Evolutionary conservation across 2,113 vertebrate species (phyloP), one percentile per base, ranked within the genome.

Genomic region (Solenodon paradoxus): DNA sequence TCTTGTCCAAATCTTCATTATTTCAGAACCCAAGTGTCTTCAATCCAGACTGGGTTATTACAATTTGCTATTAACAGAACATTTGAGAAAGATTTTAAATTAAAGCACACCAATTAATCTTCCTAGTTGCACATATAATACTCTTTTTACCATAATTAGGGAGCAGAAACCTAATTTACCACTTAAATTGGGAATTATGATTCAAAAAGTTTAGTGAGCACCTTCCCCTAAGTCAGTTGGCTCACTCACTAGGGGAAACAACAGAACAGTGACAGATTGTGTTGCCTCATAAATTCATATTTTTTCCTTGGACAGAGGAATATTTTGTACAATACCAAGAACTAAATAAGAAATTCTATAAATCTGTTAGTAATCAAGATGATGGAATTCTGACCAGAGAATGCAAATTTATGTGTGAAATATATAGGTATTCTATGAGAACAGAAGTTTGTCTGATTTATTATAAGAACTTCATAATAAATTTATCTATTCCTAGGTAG

Each of bases 1-100:
- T 84, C 84, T 59, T 63, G 49, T n/a, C n/a, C 64, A 64, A 55
- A 13, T 30, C 51, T 55, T 61, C 75, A 63, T 68, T 35, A 38
- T 3, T 71, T 61, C 53, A 19, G 59, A 92, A 47, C 26, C 38
- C 77, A 59, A 77, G 11, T 45, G n/a, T 51, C 38, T 71, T 86
- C 45, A 63, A 19, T 15, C 4, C 10, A n/a, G 7, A 11, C 71
- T 69, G 28, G 9, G 61, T 59, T 57, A 63, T 55, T 49, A 22
- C 13, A 78, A 75, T 63, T 88, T 47, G 5, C 40, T 26, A 59
- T 35, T 85, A 59, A 55, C 47, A 59, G 30, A 32, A 47, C 1
- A 12, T 66, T 78, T 92, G 74, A 87, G 15, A 94, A 90, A 90
- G 26, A 89, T 64, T 32, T 57, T 81, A 84, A 61, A 74, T 88